Base-by-base conservation (phyloP, 2,888 invertebrate species). In the Caenorhabditis japonica region DNA sequence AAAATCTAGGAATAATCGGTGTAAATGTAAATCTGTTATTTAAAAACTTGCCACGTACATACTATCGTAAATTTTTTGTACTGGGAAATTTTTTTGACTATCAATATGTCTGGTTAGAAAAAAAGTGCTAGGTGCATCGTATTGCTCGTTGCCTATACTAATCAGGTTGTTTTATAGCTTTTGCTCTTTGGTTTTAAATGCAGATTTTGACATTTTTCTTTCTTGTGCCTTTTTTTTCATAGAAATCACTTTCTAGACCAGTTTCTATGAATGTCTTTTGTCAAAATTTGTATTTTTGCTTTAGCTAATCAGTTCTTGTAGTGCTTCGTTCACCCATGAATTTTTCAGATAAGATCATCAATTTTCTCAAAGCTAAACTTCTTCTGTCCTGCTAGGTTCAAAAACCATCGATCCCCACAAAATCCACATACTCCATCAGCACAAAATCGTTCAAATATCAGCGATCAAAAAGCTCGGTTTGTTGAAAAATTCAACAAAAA, bases 401-500 rank as follows among this genome's bases (percentile, higher is more conserved):
- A 73, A 38, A 73, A 51, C 25, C 60, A 60, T 36, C 53, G 44
- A 38, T 52, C 66, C 12, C 47, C 66, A 33, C 66, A 66, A 21
- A 56, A 73, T 51, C 51, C 60, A 1, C 73, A 66, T 19, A 66
- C 73, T 33, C 66, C 59, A 51, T 43, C 79, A 21, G 47, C 56
- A 12, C 72, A 62, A 19, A 73, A 68, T 53, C 64, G 68, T 10
- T 59, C 62, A 47, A 75, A 59, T 47, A 79, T 84, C 25, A 85
- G 82, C 47, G 84, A 84, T 59, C 83, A 85, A 56, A 84, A 84
- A 81, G 84, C 85, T 4, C 75, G 85, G 85, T 84, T 30, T 38
- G 59, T 34, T 12, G n/a, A 44, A 38, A 52, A 53, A 17, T n/a
- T 5, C 4, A 44, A 19, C 38, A 51, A 13, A 15, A 36, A 36